These are phyloP conservation scores for Bolborhynchus lineola DNA, from an alignment of 2,113 vertebrate genomes.

Conservation along the genomic window DNA sequence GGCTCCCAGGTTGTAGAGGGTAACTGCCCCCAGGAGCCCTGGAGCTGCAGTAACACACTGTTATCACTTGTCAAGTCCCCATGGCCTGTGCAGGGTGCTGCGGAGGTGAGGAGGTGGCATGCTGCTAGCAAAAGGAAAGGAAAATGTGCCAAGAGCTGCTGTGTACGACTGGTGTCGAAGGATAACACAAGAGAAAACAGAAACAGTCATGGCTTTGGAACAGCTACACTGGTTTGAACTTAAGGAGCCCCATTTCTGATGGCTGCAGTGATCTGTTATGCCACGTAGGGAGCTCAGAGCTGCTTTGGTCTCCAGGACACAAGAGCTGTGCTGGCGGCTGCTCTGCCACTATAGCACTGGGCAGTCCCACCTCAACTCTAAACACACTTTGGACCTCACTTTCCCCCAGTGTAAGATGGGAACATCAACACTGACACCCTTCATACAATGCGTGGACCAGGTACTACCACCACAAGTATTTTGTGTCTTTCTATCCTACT, in stretches of 20 bases:
- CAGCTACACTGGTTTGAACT: not conserved
- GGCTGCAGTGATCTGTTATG: accelerated
- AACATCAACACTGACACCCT: not conserved
- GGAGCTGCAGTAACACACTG: accelerated
- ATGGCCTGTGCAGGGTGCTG: not conserved
- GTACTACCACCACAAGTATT: not conserved
- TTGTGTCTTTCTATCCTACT: too few species aligned
- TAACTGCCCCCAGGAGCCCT: not conserved
- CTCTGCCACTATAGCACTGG: not conserved
- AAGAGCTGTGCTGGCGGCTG: not conserved
- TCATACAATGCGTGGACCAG: accelerated
- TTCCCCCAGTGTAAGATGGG: not conserved
- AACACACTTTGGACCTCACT: accelerated
- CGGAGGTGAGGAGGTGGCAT: not conserved
- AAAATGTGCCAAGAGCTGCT: not conserved
- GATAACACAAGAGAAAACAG: not conserved
- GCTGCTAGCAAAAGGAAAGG: not conserved
- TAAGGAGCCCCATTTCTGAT: not conserved
- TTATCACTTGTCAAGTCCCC: not conserved
- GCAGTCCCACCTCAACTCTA: not conserved
- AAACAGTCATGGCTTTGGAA: slow-evolving; percentile 4
- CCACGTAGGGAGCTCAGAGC: not conserved
- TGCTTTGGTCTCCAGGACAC: not conserved
- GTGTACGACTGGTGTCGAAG: not conserved
- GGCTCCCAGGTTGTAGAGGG: not conserved